Evolutionary conservation across 2,113 vertebrate genomes (phyloP), one percentile per base, ranked within the genome.

Genomic region (Pampusana beccarii): DNA sequence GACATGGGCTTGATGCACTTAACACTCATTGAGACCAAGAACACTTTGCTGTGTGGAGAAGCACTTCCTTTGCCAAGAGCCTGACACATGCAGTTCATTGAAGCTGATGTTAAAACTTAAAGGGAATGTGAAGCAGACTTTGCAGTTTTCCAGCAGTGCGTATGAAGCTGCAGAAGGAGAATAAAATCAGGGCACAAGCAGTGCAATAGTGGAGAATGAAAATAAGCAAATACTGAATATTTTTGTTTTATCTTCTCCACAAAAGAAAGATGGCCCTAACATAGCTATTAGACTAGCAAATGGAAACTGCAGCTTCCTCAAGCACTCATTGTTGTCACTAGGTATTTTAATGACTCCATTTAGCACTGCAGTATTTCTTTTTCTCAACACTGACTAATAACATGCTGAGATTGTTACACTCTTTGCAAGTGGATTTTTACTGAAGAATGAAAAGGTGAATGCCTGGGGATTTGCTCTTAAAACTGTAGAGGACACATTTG

Each of bases 301-400:
- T 78, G 86, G 71, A 93, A 96, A 93, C 3, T 38, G 61, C 67
- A 90, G 36, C 51, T 86, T 95, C 79, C 56, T 88, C 53, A 72
- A 79, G 77, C 48, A 74, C 60, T 90, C 66, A 20, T 71, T 95
- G 74, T 80, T 93, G 80, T 82, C 80, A 85, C 73, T 44, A 84
- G 75, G 73, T 62, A 89, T 94, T 97, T 96, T 97, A 97, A 94
- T 88, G 70, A 77, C 60, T 96, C 60, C 75, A 90, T 97, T 97
- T 94, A 96, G 46, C 84, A 48, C 72, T 53, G 72, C 80, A 91
- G 86, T 69, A 58, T 92, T 91, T 94, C 79, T 86, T 79, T 86
- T 93, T 50, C 81, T 93, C 67, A 95, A 72, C 81, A 60, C 46
- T 89, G 90, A 89, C 95, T 96, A 95, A 92, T 96, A 92, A 90